These are phyloP conservation scores for Pseudochirops corinnae DNA, from an alignment of 2,797 vertebrate genomes.

Conservation along the genomic window DNA sequence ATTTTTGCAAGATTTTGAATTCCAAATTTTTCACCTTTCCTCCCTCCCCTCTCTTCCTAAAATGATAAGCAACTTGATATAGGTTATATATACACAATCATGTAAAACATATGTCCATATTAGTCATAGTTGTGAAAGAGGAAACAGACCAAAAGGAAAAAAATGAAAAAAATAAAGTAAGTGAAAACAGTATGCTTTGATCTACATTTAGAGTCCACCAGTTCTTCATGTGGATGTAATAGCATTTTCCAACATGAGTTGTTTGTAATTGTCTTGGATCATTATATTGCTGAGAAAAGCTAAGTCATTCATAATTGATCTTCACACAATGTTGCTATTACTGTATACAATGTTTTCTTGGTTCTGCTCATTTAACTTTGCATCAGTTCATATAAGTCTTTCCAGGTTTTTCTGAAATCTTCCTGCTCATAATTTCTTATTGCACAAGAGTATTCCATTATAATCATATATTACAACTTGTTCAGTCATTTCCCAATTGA, in stretches of 20 bases:
- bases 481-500: not conserved
- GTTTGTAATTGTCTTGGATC: not conserved
- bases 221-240: too few species aligned
- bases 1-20: not conserved
- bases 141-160: not conserved
- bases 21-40: not conserved
- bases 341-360: not conserved
- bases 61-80: not conserved
- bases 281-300: not conserved
- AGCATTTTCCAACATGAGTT: too few species aligned
- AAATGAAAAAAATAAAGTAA: not conserved
- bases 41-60: not conserved
- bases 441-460: not conserved
- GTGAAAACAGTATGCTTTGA: not conserved
- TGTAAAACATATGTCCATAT: not conserved
- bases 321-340: not conserved
- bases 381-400: not conserved
- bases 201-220: not conserved
- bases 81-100: not conserved
- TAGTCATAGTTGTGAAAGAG: not conserved
- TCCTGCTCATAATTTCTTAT: not conserved
- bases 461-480: not conserved
- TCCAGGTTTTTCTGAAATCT: not conserved
- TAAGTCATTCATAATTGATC: not conserved
- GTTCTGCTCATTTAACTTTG: not conserved